A percentile compares a stretch with the other conserved stretches of the same genome.
Conservation (phyloP, 2,888 invertebrate species). For the Salpingus planirostris region DNA sequence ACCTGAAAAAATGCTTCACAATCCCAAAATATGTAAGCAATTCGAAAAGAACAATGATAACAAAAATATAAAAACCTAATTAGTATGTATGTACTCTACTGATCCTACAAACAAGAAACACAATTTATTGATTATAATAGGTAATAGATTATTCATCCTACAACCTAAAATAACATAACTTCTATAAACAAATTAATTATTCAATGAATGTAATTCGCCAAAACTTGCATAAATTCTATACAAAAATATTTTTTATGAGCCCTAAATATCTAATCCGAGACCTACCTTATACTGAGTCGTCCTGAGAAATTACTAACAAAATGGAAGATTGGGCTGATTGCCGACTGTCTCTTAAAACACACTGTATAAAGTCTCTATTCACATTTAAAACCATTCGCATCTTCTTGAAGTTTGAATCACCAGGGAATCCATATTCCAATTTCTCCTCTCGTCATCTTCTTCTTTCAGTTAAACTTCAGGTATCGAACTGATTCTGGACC, state of each 20-base stretch:
- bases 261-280: constrained; percentile 8
- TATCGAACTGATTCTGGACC: too few species aligned
- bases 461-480: too few species aligned
- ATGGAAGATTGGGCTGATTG: constrained; percentile 43
- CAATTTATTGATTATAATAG: background rate
- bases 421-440: too few species aligned
- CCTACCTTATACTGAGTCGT: constrained; percentile 17
- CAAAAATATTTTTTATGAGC: constrained; percentile 3
- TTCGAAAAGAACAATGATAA: background rate
- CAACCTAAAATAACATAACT: constrained; percentile 6
- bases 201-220: constrained; percentile 14
- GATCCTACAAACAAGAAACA: too few species aligned
- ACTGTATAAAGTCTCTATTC: too few species aligned
- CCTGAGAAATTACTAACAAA: constrained; percentile 25
- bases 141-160: background rate
- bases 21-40: background rate
- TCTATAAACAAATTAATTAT: constrained; percentile 9
- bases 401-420: too few species aligned
- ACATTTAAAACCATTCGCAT: too few species aligned
- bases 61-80: background rate
- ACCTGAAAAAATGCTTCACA: constrained; percentile 1
- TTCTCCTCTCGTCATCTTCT: too few species aligned
- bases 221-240: too few species aligned
- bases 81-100: too few species aligned
- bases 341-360: constrained; percentile 14